These are phyloP conservation scores for Fregetta grallaria DNA, from an alignment of 2,113 vertebrate genomes.

Conservation along the genomic window DNA sequence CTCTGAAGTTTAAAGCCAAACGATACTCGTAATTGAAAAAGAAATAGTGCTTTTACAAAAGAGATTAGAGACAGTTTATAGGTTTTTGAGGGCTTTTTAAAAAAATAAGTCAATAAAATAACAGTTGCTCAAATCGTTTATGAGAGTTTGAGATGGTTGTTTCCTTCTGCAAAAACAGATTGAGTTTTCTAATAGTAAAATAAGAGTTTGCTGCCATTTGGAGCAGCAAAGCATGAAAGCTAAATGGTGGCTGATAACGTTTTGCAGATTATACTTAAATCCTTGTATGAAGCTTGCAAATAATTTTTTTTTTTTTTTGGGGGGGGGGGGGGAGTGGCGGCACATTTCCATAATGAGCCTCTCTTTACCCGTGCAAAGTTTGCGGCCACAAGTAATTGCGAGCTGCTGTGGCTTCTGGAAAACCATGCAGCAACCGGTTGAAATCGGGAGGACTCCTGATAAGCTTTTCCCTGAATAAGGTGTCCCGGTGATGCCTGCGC, in stretches of 20 bases:
- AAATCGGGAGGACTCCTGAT: background rate
- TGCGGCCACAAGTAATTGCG: background rate
- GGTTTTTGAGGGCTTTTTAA: background rate
- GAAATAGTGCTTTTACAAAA: background rate
- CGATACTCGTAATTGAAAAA: background rate
- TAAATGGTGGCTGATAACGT: background rate
- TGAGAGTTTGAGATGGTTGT: background rate
- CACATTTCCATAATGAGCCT: background rate
- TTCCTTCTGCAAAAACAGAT: background rate
- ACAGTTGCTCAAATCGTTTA: background rate
- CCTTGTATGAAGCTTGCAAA: background rate
- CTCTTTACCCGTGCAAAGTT: background rate
- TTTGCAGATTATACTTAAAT: background rate
- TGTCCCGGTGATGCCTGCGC: background rate
- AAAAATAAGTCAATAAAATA: background rate
- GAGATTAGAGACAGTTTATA: background rate
- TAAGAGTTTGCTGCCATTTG: background rate
- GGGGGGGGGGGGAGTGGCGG: too few species aligned
- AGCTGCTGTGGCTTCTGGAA: background rate
- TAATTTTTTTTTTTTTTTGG: background rate
- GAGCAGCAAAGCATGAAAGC: background rate
- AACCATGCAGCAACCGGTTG: background rate
- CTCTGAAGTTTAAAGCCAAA: background rate
- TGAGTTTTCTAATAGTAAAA: background rate
- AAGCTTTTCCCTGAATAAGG: background rate